These are phyloP conservation scores for Chrysolina americana DNA, from an alignment of 2,888 invertebrate genomes.

Conservation along the genomic window DNA sequence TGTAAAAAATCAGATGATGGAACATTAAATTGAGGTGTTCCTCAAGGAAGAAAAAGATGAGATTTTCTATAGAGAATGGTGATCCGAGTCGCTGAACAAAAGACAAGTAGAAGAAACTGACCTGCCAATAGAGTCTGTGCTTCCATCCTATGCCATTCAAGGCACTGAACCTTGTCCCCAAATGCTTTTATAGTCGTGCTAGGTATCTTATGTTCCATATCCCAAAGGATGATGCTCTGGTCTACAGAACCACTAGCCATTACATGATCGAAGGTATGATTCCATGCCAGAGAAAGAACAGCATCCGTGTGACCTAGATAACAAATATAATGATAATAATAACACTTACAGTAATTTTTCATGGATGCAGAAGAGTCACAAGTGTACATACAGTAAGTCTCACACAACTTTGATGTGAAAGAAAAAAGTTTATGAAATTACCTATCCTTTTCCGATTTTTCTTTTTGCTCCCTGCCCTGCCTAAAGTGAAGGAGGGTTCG, in stretches of 20 bases:
- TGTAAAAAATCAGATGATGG: no score
- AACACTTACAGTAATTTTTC: no score
- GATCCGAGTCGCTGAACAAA: no score
- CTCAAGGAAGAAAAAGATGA: no score
- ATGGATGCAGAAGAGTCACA: not conserved
- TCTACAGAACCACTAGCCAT: slow-evolving; percentile 96
- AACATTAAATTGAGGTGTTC: no score
- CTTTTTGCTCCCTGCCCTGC: slow-evolving; percentile 65
- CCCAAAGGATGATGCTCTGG: slow-evolving; percentile 90
- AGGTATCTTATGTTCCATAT: slow-evolving; percentile 85
- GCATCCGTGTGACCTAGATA: slow-evolving; percentile 88
- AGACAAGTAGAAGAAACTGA: slow-evolving; percentile 41
- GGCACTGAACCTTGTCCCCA: slow-evolving; percentile 85
- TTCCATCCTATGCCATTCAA: slow-evolving; percentile 89
- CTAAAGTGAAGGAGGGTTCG: slow-evolving; percentile 89
- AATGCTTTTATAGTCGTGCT: slow-evolving; percentile 83
- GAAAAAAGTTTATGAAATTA: no score
- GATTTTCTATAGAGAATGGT: no score
- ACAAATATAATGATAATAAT: not conserved
- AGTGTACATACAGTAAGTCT: no score
- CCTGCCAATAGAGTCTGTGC: slow-evolving; percentile 83
- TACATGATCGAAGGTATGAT: slow-evolving; percentile 83
- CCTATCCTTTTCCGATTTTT: slow-evolving; percentile 68
- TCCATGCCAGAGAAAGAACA: slow-evolving; percentile 94
- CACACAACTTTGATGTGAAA: no score